Percentiles rank a stretch among this genome's conserved stretches.
These are phyloP conservation scores for Hipposideros armiger DNA, from an alignment of 2,113 vertebrate species.

Conservation along the genomic window DNA sequence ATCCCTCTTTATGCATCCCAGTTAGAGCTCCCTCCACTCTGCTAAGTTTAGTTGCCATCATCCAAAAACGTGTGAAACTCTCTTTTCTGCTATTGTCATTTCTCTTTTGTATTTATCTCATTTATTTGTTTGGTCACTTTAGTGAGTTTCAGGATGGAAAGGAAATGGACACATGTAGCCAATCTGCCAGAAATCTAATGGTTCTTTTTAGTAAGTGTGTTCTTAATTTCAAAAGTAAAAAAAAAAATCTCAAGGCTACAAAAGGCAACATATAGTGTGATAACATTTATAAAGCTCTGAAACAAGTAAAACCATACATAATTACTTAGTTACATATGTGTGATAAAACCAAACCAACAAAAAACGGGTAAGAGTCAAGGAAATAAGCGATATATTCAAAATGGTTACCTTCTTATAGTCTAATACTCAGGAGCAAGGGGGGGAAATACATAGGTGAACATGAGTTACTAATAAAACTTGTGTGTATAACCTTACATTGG, in stretches of 20 bases:
- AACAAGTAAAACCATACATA: conserved; percentile 16
- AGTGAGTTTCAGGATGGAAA: not conserved
- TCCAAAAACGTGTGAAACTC: not conserved
- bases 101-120: conserved; percentile 15
- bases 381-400: conserved; percentile 1
- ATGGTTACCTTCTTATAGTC: not conserved
- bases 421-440: not conserved
- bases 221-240: conserved; percentile 17
- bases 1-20: not conserved
- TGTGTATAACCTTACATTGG: not conserved
- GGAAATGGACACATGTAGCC: not conserved
- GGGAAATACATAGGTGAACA: not conserved
- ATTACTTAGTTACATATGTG: not conserved
- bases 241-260: not conserved
- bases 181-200: conserved; percentile 2
- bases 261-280: not conserved
- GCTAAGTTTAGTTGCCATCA: not conserved
- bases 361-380: not conserved
- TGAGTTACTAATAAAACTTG: not conserved
- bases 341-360: conserved; percentile 17
- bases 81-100: not conserved
- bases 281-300: conserved; percentile 23
- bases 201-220: conserved; percentile 4
- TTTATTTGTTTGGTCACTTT: conserved; percentile 8
- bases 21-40: not conserved